Evolutionary conservation across 2,888 invertebrate genomes (phyloP).

Genomic region (Phaonia tiefii): DNA sequence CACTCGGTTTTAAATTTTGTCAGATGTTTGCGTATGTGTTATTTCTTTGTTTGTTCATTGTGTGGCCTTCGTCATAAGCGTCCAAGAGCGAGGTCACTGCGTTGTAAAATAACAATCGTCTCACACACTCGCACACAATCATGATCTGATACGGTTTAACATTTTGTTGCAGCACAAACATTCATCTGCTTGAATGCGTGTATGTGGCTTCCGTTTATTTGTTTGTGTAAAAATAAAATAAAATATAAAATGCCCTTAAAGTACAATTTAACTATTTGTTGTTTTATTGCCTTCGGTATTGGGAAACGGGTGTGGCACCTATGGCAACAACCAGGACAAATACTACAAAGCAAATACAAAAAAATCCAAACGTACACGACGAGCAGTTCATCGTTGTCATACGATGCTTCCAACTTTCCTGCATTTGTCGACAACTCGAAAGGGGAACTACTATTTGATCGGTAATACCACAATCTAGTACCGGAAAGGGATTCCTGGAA

Average conservation of each 20-base stretch:
- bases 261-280: conserved; percentile 22
- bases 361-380: too few relatives aligned
- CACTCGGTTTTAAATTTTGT: conserved; percentile 16
- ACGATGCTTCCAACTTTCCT: too few relatives aligned
- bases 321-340: too few relatives aligned
- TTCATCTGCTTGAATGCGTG: not conserved
- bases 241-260: conserved; percentile 18
- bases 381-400: too few relatives aligned
- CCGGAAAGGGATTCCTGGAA: too few relatives aligned
- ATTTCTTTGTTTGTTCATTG: not conserved
- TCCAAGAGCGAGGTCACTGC: conserved; percentile 33
- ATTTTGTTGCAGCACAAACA: too few relatives aligned
- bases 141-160: not conserved
- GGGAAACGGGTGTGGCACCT: too few relatives aligned
- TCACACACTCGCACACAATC: not conserved
- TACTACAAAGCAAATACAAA: too few relatives aligned
- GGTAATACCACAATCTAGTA: too few relatives aligned
- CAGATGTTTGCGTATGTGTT: not conserved
- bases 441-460: too few relatives aligned
- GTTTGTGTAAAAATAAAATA: not conserved
- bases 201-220: not conserved
- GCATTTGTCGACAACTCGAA: too few relatives aligned
- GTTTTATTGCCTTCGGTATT: not conserved
- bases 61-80: conserved; percentile 12
- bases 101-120: conserved; percentile 57